Base-by-base conservation (phyloP, 2,888 invertebrate species). In the Drosophila acutilabella region DNA sequence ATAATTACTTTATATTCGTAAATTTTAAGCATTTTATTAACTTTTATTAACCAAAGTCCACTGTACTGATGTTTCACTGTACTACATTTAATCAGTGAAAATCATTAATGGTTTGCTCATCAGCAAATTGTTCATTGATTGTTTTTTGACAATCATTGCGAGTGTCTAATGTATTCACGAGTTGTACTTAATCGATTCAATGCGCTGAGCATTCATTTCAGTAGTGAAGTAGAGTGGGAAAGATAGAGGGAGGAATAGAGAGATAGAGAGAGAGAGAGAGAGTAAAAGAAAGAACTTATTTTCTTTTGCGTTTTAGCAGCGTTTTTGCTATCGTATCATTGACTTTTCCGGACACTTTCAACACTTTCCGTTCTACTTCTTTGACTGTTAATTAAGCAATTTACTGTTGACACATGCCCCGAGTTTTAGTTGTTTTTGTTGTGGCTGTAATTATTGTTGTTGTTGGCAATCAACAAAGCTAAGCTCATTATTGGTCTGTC, bases 331-430 rank as follows among this genome's bases (percentile, higher is more conserved):
- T 13, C 42, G 73, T 52, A 13, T 52, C 54, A 51, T 45, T 50
- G 36, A 53, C 50, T 48, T 70, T 64, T 26, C 52, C 48, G 13
- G 38, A 38, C 48, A 58, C 30, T 75, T 65, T 65, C 80, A 73
- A 64, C 81, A 74, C 62, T 84, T 80, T 23, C 64, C 18, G 40
- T 18, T 40, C 36, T 14, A 20, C 14, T 60, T 40, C 23, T 61
- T 30, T 13, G 64, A 26, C 47, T 61, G 56, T 71, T 77, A 86
- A 86, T 81, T 86, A 83, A 86, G 74, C 77, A 59, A 82, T 80
- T 86, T 77, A 71, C 71, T 81, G 77, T 74, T 66, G 64, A 69
- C 71, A 54, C 72, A 66, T 56, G 70, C 60, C 62, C 51, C 50
- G 50, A 47, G 53, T 38, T 50, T 36, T 20, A 13, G 2, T 41